phyloP scores from a whole-genome alignment of 2,113 vertebrate species.

The Aix galericulata region DNA sequence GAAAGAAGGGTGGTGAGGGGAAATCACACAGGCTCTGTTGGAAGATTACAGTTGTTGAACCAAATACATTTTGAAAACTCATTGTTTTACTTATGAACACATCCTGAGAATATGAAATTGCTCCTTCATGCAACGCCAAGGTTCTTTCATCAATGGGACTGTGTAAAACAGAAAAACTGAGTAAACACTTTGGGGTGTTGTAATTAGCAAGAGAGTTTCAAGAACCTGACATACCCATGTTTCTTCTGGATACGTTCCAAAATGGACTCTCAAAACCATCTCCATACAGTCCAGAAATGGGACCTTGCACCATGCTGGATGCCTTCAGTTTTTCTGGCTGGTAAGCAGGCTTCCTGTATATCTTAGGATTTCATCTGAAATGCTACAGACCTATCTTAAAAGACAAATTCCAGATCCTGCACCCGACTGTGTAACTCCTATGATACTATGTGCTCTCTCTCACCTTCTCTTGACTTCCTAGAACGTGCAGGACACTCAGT shows the following conservation, averaged over 20 bases:
- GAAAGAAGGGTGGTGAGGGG: neutral
- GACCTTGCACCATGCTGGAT: neutral
- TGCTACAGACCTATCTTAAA: neutral
- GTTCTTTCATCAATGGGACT: neutral
- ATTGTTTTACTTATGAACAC: neutral
- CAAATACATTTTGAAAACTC: neutral
- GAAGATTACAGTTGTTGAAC: neutral
- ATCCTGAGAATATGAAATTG: neutral
- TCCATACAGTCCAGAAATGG: neutral
- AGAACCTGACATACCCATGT: fast-evolving
- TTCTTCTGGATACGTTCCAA: neutral
- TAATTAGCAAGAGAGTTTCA: neutral
- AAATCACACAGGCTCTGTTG: neutral
- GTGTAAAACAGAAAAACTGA: neutral
- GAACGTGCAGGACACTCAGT: neutral
- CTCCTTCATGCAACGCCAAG: neutral
- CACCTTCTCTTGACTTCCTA: neutral
- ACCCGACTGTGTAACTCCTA: neutral
- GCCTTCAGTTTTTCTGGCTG: neutral
- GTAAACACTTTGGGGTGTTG: neutral
- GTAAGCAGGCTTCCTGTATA: neutral
- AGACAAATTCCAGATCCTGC: neutral
- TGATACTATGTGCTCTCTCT: neutral
- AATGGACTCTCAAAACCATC: neutral
- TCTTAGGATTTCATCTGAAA: neutral